These are phyloP conservation scores for Ianthella basta DNA, from an alignment of 37 sponge, comb jelly and placozoan species.

Conservation along the genomic window DNA sequence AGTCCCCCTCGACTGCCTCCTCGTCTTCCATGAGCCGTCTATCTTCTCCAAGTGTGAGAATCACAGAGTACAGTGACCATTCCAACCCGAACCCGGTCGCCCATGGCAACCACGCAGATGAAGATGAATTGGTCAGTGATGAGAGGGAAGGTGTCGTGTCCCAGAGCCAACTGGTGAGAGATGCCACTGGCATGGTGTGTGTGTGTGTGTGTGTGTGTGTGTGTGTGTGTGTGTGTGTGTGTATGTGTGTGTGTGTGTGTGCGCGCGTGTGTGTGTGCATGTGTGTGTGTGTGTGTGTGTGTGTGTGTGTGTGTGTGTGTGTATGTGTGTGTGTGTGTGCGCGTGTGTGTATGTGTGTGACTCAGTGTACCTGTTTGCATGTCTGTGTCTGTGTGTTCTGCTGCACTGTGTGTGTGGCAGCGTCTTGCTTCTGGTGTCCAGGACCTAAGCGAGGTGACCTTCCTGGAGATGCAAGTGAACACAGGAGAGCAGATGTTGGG, in stretches of 20 bases:
- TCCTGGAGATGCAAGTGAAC: slow-evolving; percentile 61
- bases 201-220: background rate
- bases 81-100: slow-evolving; percentile 34
- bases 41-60: slow-evolving; percentile 59
- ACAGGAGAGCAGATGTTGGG: slow-evolving; percentile 67
- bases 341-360: slow-evolving; percentile 1
- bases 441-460: slow-evolving; percentile 52
- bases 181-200: background rate
- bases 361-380: background rate
- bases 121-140: background rate
- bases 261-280: background rate
- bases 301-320: background rate
- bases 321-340: background rate
- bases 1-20: background rate
- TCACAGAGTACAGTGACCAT: slow-evolving; percentile 39
- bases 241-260: background rate
- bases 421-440: slow-evolving; percentile 47
- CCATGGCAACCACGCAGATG: background rate
- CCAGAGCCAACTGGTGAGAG: slow-evolving; percentile 57
- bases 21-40: slow-evolving; percentile 37
- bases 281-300: background rate
- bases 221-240: slow-evolving; percentile 7
- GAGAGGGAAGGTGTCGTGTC: slow-evolving; percentile 49
- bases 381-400: background rate
- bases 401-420: slow-evolving; percentile 17